These are phyloP conservation scores for Mactromeris polynyma DNA, from an alignment of 2,888 invertebrate genomes.

Conservation along the genomic window DNA sequence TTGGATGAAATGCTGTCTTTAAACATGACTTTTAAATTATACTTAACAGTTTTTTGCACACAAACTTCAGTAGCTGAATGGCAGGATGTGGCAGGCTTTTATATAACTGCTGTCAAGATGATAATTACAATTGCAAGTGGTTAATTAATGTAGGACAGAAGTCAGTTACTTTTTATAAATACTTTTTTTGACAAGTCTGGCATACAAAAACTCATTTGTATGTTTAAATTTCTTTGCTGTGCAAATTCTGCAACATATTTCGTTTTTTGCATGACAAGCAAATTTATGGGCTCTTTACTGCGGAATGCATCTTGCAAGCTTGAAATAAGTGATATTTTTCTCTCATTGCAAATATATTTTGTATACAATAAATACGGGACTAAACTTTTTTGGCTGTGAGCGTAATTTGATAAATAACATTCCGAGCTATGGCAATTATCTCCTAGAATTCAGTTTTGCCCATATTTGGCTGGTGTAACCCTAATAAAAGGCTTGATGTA, in stretches of 20 bases:
- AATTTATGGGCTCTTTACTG: not conserved
- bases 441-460: not conserved
- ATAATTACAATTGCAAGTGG: not conserved
- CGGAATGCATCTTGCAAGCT: not conserved
- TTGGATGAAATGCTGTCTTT: not conserved
- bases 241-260: not conserved
- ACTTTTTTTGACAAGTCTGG: not conserved
- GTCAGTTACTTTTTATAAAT: too few relatives aligned
- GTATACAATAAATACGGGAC: too few relatives aligned
- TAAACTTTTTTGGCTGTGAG: too few relatives aligned
- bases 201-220: not conserved
- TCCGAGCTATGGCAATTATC: not conserved
- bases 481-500: not conserved
- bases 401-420: not conserved
- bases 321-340: too few relatives aligned
- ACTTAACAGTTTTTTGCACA: not conserved
- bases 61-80: not conserved
- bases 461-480: not conserved
- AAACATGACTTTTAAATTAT: conserved; percentile 4
- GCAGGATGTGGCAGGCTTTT: not conserved
- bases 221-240: not conserved
- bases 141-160: not conserved
- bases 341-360: too few relatives aligned
- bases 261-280: not conserved
- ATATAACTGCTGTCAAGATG: not conserved